These are phyloP conservation scores for Aeoliscus strigatus DNA, from an alignment of 2,797 vertebrate species.

Conservation along the genomic window DNA sequence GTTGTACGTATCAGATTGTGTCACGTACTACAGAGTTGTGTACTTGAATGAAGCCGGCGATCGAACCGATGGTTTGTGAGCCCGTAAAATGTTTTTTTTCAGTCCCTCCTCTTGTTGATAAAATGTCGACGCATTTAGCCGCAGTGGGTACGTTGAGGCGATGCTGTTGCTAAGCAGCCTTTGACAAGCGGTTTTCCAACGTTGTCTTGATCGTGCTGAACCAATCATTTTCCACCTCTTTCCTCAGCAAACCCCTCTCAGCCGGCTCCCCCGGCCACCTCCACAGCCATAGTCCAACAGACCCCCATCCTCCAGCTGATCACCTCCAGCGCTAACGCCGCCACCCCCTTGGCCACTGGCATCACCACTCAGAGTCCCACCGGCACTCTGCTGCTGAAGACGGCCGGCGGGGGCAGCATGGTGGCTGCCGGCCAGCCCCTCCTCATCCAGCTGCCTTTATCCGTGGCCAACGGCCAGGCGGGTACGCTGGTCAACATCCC, in stretches of 20 bases:
- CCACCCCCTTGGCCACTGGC: constrained; percentile 53
- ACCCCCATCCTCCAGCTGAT: constrained; percentile 74
- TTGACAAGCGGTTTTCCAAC: no score
- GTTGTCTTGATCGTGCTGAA: no score
- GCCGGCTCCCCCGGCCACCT: constrained; percentile 52
- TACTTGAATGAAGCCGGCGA: no score
- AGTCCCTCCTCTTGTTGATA: no score
- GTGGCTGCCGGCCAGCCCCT: constrained; percentile 79
- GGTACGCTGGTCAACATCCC: constrained; percentile 75
- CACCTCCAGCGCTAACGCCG: constrained; percentile 61
- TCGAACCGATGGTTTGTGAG: no score
- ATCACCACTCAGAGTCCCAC: constrained; percentile 71
- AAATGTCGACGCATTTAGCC: no score
- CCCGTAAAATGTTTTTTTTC: no score
- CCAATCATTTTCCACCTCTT: no score
- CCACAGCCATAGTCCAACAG: constrained; percentile 75
- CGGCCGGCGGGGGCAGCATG: constrained; percentile 61
- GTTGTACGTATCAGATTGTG: no score
- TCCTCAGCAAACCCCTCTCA: constrained; percentile 24
- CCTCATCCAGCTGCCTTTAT: constrained; percentile 77
- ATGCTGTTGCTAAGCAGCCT: no score
- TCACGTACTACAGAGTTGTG: no score
- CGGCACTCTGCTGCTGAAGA: constrained; percentile 72
- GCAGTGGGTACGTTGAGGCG: no score
- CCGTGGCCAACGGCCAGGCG: constrained; percentile 68